Percentiles rank a stretch among this genome's conserved stretches.
These are phyloP conservation scores for Aleiodes alternator DNA, from an alignment of 2,888 invertebrate genomes.

Conservation along the genomic window DNA sequence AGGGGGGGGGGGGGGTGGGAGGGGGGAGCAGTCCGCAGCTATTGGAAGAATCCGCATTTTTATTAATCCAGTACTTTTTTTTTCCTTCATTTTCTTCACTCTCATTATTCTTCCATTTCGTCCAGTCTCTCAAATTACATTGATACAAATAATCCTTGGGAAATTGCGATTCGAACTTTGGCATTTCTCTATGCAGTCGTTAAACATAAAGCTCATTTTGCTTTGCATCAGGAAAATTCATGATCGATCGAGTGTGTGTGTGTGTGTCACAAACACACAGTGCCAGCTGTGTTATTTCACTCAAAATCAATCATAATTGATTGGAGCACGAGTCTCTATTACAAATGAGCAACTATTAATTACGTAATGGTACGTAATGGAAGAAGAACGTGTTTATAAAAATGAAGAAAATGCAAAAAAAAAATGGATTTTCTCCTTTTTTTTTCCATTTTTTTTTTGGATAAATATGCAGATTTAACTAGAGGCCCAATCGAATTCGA, in stretches of 20 bases:
- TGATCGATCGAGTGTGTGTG: constrained; percentile 6
- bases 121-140: constrained; percentile 36
- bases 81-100: neutral
- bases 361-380: neutral
- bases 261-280: too few species aligned
- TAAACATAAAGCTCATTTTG: neutral
- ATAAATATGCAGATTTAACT: constrained; percentile 7
- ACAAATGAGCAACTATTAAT: constrained; percentile 1
- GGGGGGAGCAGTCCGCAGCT: constrained; percentile 71
- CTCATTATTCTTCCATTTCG: constrained; percentile 34
- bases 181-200: neutral
- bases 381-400: neutral
- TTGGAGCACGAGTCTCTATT: neutral
- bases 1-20: neutral
- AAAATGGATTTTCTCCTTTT: too few species aligned
- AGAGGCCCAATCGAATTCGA: constrained; percentile 42
- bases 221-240: constrained; percentile 16
- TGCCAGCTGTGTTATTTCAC: constrained; percentile 9
- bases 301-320: constrained; percentile 28
- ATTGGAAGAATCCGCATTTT: constrained; percentile 66
- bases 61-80: constrained; percentile 10
- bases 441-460: neutral
- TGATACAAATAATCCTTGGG: constrained; percentile 4
- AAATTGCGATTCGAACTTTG: neutral
- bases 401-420: neutral